Evolutionary conservation across 1,140 invertebrate species (phyloP), one percentile per base, ranked within the genome.

Genomic region (Zaprionus ornatus): DNA sequence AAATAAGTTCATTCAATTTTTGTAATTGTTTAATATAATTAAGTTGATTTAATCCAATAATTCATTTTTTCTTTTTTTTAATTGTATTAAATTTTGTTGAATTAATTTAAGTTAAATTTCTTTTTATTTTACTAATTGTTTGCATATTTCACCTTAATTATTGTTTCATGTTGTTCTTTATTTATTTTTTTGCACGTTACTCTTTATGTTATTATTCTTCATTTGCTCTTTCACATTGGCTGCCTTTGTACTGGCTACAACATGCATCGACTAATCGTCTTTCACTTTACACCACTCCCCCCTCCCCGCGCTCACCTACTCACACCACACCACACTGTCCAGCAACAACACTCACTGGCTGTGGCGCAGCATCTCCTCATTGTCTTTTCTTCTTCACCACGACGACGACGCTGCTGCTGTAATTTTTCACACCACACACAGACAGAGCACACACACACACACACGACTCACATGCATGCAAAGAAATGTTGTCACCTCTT

Each of bases 391-490:
- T 67, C 61, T 56, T 72, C 80, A 84, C 77, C 82, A 82, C 64
- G 69, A 29, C 65, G 56, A 54, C 62, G n/a, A 29, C 45, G 74
- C 85, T 75, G 80, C 80, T 88, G 84, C 85, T 90, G 84, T 88
- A 88, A 88, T 88, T 88, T 88, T 88, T 88, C 84, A 88, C 84
- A 88, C 84, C 74, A 77, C 74, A 73, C 60, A 74, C 50, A 60
- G 12, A 37, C 29, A 48, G 27, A 35, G 23, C 55, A 29, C 19
- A 50, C 55, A 40, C 23, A 27, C 29, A 52, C 27, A 68, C 6
- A 27, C 13, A 35, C 27, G 13, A 19, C 50, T 68, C 66, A 76
- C 60, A 55, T 62, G 55, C 56, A 69, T 19, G 66, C 76, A 80
- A 78, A 74, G 76, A 73, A 80, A 80, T 80, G 79, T 80, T 80